Evolutionary conservation across 2,888 invertebrate genomes (phyloP).

Genomic region (Oscheius sp.): DNA sequence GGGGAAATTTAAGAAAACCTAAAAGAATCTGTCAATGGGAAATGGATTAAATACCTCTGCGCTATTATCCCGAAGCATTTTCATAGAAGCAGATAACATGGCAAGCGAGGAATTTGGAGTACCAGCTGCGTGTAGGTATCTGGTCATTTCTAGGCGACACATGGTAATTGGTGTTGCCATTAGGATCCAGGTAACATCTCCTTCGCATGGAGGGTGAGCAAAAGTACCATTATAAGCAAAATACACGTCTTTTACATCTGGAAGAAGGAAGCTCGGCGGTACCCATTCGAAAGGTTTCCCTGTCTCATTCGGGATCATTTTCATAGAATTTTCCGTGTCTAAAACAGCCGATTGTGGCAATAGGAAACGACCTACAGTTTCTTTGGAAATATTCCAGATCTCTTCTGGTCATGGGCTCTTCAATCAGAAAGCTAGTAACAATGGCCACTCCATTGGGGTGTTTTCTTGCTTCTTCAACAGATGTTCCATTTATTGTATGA

Average conservation of each 20-base stretch:
- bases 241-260: background rate
- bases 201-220: constrained; percentile 21
- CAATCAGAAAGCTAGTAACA: constrained; percentile 8
- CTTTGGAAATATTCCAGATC: background rate
- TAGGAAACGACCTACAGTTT: background rate
- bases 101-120: background rate
- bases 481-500: constrained; percentile 1
- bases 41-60: too few species aligned
- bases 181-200: constrained; percentile 13
- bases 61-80: too few species aligned
- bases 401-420: background rate
- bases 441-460: constrained; percentile 12
- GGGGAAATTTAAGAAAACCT: constrained; percentile 17
- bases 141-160: background rate
- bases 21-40: background rate
- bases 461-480: constrained; percentile 6
- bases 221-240: constrained; percentile 28
- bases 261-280: constrained; percentile 2
- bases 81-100: too few species aligned
- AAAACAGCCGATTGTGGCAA: background rate
- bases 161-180: background rate
- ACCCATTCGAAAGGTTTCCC: constrained; percentile 22
- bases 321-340: background rate
- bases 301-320: constrained; percentile 9
- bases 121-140: constrained; percentile 1